phyloP scores from a whole-genome alignment of 2,797 vertebrate species.

The Rhinella marina region DNA sequence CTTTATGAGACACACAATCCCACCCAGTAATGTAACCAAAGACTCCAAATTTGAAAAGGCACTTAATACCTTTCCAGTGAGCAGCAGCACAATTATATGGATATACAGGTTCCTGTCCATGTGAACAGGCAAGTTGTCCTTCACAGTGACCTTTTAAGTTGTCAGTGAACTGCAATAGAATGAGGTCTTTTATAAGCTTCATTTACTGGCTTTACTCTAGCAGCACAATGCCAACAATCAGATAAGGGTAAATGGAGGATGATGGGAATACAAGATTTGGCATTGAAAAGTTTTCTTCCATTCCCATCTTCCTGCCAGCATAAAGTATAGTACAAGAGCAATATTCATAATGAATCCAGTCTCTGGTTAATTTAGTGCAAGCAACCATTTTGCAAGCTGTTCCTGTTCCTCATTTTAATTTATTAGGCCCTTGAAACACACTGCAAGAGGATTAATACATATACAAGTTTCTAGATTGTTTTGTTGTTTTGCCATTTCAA shows the following conservation, averaged over 20 bases:
- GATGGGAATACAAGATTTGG: slow-evolving; percentile 51
- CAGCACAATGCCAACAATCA: slow-evolving; percentile 41
- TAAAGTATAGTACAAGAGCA: background rate
- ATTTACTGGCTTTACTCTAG: slow-evolving; percentile 46
- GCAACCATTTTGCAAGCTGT: background rate
- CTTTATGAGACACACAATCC: background rate
- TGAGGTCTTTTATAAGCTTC: slow-evolving; percentile 54
- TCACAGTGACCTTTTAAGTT: slow-evolving; percentile 54
- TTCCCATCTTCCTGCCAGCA: slow-evolving; percentile 21
- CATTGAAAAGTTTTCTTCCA: slow-evolving; percentile 24
- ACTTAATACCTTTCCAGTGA: background rate
- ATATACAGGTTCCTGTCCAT: slow-evolving; percentile 26
- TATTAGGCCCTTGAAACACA: background rate
- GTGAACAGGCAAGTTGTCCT: slow-evolving; percentile 40
- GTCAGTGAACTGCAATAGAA: slow-evolving; percentile 38
- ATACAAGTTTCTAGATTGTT: background rate
- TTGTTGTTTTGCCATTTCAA: background rate
- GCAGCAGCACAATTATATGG: slow-evolving; percentile 6
- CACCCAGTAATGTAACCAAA: background rate
- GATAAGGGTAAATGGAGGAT: slow-evolving; percentile 54
- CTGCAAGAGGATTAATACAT: no score
- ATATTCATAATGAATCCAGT: slow-evolving; percentile 6
- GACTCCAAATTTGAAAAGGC: slow-evolving; percentile 8
- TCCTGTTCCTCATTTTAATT: background rate
- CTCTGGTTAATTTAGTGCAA: background rate